Evolutionary conservation across 2,888 invertebrate genomes (phyloP), one percentile per base, ranked within the genome.

Genomic region (Cataglyphis livida): DNA sequence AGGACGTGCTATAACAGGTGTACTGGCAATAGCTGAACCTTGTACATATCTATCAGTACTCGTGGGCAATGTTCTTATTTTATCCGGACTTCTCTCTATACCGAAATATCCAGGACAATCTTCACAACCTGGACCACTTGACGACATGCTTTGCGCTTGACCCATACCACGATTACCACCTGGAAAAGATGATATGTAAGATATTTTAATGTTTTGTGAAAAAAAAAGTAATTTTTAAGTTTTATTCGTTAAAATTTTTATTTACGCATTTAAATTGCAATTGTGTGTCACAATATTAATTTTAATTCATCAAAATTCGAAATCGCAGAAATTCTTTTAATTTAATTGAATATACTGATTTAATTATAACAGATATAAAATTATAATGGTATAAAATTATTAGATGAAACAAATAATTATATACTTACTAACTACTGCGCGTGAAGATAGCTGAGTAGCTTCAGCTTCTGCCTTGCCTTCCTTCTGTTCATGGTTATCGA

Each of bases 101-200:
- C 74, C 81, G 10, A 64, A 35, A 54, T 94, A 94, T 66, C 95
- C 95, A 61, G 95, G 94, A 93, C 97, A 97, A 66, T 96, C 97
- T n/a, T 96, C 96, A 89, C 97, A 97, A 84, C 95, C 96, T 0
- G 95, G 96, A 70, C 96, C 96, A 73, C 96, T 96, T 83, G 96
- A 96, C 70, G 97, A 97, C 95, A 98, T 98, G 94, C 98, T 98
- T 95, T 98, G 98, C 0, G 98, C 98, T 95, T 98, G 98, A 0
- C 98, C 98, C 97, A 98, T 98, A 79, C 98, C 98, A 92, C 96
- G 97, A 86, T 95, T 96, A 65, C 98, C 98, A 95, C 96, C 98
- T 98, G 90, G 89, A 95, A 59, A n/a, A 15, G n/a, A 10, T 59
- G 1, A 25, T 48, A 51, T 59, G n/a, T 62, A 32, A 48, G 61